Conservation (phyloP, 2,888 invertebrate genomes). For the Dastarcus helophoroides region DNA sequence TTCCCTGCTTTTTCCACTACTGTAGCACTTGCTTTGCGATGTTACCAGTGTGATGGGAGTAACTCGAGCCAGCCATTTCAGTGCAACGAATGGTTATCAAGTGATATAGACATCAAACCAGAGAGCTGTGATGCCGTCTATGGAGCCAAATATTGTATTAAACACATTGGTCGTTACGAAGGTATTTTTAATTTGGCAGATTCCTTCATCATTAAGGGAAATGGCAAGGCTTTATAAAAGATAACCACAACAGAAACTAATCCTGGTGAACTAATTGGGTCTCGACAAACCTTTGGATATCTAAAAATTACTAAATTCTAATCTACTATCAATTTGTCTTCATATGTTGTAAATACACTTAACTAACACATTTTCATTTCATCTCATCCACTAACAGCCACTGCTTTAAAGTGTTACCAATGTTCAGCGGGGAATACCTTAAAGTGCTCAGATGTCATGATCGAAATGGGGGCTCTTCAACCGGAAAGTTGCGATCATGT, state of each 20-base stretch:
- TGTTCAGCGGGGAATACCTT: constrained; percentile 59
- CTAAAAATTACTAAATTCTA: too few relatives aligned
- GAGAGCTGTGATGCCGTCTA: constrained; percentile 68
- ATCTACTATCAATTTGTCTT: too few relatives aligned
- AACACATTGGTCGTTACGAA: constrained; percentile 85
- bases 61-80: constrained; percentile 65
- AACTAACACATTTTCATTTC: too few relatives aligned
- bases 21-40: constrained; percentile 56
- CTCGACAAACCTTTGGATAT: too few relatives aligned
- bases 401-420: constrained; percentile 60
- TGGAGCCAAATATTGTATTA: constrained; percentile 81
- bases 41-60: constrained; percentile 84
- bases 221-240: constrained; percentile 8
- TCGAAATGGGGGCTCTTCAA: constrained; percentile 42
- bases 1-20: constrained; percentile 35
- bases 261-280: too few relatives aligned
- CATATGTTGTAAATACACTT: too few relatives aligned
- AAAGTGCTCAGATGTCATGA: constrained; percentile 57
- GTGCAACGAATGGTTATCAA: constrained; percentile 66
- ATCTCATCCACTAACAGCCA: too few relatives aligned
- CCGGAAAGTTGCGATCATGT: constrained; percentile 60
- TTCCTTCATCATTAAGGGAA: too few relatives aligned
- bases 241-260: constrained; percentile 1
- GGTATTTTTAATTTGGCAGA: too few relatives aligned
- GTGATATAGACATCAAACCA: constrained; percentile 50